Conservation (phyloP, 2,113 vertebrate genomes). For the Nothobranchius furzeri region DNA sequence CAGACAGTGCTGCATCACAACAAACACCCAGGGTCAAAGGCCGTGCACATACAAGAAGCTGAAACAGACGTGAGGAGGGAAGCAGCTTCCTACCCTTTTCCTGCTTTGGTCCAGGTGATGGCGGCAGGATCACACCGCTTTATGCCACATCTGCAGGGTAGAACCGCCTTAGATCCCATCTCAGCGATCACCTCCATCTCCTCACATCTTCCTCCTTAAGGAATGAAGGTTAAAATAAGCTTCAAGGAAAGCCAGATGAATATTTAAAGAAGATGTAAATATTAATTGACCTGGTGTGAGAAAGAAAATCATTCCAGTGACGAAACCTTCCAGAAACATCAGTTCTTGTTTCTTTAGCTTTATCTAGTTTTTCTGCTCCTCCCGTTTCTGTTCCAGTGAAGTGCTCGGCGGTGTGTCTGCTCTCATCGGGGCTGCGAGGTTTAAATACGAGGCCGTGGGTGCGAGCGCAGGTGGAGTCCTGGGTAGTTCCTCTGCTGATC, state of each 20-base stretch:
- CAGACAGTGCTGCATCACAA: conserved; percentile 68
- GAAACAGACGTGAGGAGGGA: not conserved
- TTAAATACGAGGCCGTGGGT: conserved; percentile 61
- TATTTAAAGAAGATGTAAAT: not conserved
- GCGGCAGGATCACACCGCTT: rapidly evolving
- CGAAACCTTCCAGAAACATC: conserved; percentile 26
- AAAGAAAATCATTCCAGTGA: conserved; percentile 27
- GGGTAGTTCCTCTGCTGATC: conserved; percentile 61
- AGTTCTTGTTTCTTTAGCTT: not conserved
- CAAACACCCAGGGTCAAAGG: not conserved
- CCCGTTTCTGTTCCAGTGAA: conserved; percentile 4
- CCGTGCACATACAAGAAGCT: not conserved
- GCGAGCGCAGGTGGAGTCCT: conserved; percentile 4
- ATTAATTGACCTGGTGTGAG: conserved; percentile 55
- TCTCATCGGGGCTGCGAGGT: not conserved
- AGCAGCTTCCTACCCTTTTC: conserved; percentile 48
- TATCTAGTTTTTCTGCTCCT: not conserved
- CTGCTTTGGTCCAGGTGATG: conserved; percentile 61
- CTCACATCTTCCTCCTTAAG: conserved; percentile 39
- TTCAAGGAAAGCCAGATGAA: not conserved
- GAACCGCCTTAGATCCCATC: conserved; percentile 58
- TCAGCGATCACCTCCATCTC: conserved; percentile 61
- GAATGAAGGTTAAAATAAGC: not conserved
- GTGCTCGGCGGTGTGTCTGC: conserved; percentile 6
- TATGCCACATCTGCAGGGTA: conserved; percentile 58